phyloP scores from a whole-genome alignment of 2,113 vertebrate species.

The Mola mola region DNA sequence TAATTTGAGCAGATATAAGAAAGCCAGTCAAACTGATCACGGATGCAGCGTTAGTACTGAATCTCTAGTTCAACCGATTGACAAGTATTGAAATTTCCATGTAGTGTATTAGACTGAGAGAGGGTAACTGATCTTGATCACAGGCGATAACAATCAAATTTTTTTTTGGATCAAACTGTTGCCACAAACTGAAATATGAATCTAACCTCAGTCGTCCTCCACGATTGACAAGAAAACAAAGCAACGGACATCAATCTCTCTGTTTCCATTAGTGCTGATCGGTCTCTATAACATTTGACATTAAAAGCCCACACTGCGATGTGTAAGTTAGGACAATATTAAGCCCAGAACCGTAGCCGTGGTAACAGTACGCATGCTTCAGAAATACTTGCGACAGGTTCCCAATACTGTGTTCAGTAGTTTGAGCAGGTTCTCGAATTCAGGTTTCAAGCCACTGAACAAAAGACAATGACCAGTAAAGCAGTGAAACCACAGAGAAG shows the following conservation, averaged over 20 bases:
- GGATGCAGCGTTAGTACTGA: too few species aligned
- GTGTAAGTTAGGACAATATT: conserved; percentile 39
- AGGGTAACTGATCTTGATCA: too few species aligned
- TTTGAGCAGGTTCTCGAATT: conserved; percentile 34
- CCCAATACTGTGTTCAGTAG: conserved; percentile 32
- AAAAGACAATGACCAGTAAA: conserved; percentile 24
- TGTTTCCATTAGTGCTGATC: conserved; percentile 2
- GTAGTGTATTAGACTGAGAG: too few species aligned
- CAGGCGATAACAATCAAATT: background rate
- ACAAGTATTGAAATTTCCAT: too few species aligned
- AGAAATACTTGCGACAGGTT: conserved; percentile 35
- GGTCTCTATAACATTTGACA: conserved; percentile 37
- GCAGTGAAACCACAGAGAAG: conserved; percentile 29
- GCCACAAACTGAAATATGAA: conserved; percentile 11
- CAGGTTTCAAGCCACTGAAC: conserved; percentile 8
- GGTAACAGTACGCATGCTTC: conserved; percentile 41
- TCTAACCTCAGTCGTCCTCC: background rate
- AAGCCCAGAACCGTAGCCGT: conserved; percentile 22
- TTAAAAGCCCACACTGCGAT: conserved; percentile 33
- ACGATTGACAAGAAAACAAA: conserved; percentile 2
- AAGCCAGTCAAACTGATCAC: too few species aligned
- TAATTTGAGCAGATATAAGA: too few species aligned
- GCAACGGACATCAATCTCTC: conserved; percentile 33
- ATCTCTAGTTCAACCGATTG: too few species aligned
- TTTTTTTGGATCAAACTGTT: background rate